Conservation (phyloP, 2,113 vertebrate genomes). For the Alces alces region DNA sequence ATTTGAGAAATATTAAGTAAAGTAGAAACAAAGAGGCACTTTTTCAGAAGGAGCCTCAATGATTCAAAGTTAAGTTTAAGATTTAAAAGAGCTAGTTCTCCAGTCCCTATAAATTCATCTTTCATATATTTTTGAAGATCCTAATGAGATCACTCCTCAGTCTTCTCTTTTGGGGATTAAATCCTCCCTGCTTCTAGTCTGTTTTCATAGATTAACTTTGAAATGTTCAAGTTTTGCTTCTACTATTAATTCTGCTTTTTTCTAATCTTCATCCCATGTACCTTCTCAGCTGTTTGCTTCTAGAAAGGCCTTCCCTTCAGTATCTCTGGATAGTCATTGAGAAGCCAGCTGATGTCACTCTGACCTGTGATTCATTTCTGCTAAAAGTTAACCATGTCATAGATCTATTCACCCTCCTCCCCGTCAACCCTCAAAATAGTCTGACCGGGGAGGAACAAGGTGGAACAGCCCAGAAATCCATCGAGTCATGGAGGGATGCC, state of each 20-base stretch:
- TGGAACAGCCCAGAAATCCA: not conserved
- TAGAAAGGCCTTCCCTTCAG: not conserved
- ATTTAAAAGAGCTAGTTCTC: not conserved
- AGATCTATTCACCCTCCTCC: not conserved
- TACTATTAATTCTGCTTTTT: not conserved
- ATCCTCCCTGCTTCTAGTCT: not conserved
- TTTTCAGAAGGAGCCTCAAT: not conserved
- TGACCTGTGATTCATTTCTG: not conserved
- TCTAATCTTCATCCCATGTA: not conserved
- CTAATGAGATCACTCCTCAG: not conserved
- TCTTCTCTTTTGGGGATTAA: not conserved
- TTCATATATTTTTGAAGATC: not conserved
- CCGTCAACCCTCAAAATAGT: not conserved
- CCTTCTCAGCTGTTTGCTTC: not conserved
- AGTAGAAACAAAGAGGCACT: not conserved
- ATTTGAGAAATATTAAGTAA: not conserved
- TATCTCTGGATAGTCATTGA: not conserved
- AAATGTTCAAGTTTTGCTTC: not conserved
- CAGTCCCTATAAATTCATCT: not conserved
- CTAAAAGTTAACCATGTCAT: not conserved
- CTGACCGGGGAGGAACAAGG: not conserved
- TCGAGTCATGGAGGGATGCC: not conserved
- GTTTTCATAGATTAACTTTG: not conserved
- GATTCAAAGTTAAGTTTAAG: not conserved
- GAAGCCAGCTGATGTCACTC: not conserved